Evolutionary conservation across 2,888 invertebrate species (phyloP).

Genomic region (Stenchaetothrips biformis): DNA sequence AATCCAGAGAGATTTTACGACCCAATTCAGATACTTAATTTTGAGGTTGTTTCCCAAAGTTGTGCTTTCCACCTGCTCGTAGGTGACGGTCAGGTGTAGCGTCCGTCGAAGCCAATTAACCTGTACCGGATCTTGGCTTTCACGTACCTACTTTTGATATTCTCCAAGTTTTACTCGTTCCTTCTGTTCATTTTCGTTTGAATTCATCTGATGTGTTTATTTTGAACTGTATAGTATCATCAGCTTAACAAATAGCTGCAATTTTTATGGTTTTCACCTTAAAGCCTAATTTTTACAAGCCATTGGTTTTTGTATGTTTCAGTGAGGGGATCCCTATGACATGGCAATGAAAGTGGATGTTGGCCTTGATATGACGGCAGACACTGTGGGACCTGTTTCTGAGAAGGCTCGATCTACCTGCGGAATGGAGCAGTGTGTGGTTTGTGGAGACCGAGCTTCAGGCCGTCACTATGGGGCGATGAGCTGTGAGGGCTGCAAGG

Average conservation of each 20-base stretch:
- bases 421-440: constrained; percentile 77
- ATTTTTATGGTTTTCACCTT: background rate
- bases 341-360: constrained; percentile 18
- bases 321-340: background rate
- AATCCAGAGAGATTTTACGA: background rate
- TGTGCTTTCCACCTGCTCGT: background rate
- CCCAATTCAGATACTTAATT: background rate
- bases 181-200: background rate
- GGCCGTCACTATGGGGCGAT: constrained; percentile 90
- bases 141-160: background rate
- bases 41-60: background rate
- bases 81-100: constrained; percentile 2
- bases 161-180: background rate
- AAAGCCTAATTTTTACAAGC: background rate
- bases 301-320: background rate
- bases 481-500: constrained; percentile 95
- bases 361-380: constrained; percentile 15
- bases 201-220: background rate
- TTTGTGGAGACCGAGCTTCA: constrained; percentile 87
- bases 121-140: constrained; percentile 12
- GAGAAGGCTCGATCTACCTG: constrained; percentile 1
- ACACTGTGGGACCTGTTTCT: background rate
- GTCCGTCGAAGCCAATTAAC: constrained; percentile 4
- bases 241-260: background rate
- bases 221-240: background rate